A percentile compares a stretch with the other conserved stretches of the same genome.
phyloP scores from a whole-genome alignment of 1,140 invertebrate genomes.

The Caenorhabditis inopinata region DNA sequence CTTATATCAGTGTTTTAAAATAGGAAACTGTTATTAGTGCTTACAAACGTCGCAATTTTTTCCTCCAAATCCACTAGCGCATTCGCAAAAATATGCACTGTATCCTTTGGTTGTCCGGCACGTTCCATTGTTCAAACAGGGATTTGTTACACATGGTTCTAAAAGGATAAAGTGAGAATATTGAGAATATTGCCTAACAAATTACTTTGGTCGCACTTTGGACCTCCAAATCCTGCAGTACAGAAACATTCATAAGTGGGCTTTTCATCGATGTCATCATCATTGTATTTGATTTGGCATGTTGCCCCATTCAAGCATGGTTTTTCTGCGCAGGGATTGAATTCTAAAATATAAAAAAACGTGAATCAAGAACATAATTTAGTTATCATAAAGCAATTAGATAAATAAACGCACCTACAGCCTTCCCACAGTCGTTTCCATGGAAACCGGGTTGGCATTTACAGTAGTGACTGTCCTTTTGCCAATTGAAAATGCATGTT shows the following conservation, averaged over 20 bases:
- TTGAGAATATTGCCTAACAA: not conserved
- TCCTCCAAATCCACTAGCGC: slow-evolving; percentile 41
- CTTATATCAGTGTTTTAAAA: not conserved
- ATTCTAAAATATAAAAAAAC: slow-evolving; percentile 40
- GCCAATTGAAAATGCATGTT: slow-evolving; percentile 47
- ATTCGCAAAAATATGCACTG: slow-evolving; percentile 50
- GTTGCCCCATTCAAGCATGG: slow-evolving; percentile 49
- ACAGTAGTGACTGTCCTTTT: slow-evolving; percentile 50
- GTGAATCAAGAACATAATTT: not conserved
- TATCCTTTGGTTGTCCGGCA: slow-evolving; percentile 47
- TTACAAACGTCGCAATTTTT: slow-evolving; percentile 50
- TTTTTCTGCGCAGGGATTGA: slow-evolving; percentile 43
- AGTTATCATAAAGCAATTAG: not conserved
- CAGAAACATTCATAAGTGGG: slow-evolving; percentile 49
- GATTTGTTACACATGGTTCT: slow-evolving; percentile 49
- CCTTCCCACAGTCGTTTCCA: slow-evolving; percentile 45
- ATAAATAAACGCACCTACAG: slow-evolving; percentile 38
- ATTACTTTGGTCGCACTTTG: slow-evolving; percentile 46
- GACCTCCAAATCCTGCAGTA: slow-evolving; percentile 48
- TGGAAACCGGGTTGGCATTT: slow-evolving; percentile 47
- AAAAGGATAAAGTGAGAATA: not conserved
- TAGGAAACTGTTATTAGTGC: not conserved
- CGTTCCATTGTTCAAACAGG: slow-evolving; percentile 51
- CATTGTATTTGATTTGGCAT: slow-evolving; percentile 44
- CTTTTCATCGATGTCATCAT: slow-evolving; percentile 39